Base-by-base conservation (phyloP, 1,140 invertebrate species). In the Diprion similis region DNA sequence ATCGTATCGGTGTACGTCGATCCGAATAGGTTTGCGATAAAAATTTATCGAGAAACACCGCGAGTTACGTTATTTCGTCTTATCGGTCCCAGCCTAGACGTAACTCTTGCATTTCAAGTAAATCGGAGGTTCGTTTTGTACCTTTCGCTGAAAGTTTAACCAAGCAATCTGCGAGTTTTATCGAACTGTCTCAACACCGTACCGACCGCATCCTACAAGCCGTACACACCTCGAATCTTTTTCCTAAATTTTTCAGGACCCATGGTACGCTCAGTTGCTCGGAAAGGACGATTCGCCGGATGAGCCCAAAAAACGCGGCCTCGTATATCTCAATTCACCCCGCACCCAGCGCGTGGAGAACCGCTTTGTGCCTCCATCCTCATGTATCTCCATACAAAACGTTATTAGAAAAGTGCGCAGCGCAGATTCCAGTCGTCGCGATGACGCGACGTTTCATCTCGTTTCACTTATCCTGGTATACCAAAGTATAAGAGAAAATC, bases 81-180 rank as follows among this genome's bases (percentile, higher is more conserved):
- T 59, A 59, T 59, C 51, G 51, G 51, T 59, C 51, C 51, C 51
- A 8, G n/a, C n/a, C 11, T 59, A 13, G 51, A 59, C 7, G n/a
- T 59, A 15, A 59, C 51, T 59, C 51, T 59, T 17, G 11, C 51
- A 59, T 59, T 8, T 9, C 51, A 8, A 59, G 51, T 59, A 59
- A 59, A 59, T 59, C 51, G 0, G 48, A 51, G n/a, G 48, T 37
- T 68, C 66, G 17, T 68, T 68, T 37, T 68, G 47, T 48, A 18
- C n/a, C n/a, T n/a, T n/a, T 59, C 66, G 66, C 45, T 80, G 73
- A 80, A 80, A 80, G 74, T 78, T 80, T 80, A 73, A 79, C 68
- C 72, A 72, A 77, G 78, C 74, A 80, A 80, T 80, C 78, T 77
- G 71, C 66, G 68, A 76, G 68, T 73, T 76, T 74, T 78, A 77